phyloP scores from a whole-genome alignment of 35 echinoderm and acorn worm species.

The Heliocidaris erythrogramma region DNA sequence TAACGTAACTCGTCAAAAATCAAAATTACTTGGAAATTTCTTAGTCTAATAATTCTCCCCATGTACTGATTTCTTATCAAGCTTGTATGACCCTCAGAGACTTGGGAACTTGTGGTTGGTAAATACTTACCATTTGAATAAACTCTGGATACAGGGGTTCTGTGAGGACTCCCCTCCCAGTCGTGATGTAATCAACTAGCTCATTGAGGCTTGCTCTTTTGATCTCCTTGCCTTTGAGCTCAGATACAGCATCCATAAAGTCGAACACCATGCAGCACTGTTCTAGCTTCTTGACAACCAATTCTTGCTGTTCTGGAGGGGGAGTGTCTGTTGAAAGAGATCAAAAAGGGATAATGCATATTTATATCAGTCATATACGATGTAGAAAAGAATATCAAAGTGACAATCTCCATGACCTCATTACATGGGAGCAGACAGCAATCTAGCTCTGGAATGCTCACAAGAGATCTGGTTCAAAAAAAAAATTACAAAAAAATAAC shows the following conservation, averaged over 20 bases:
- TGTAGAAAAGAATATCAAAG: too few species aligned
- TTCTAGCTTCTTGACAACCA: conserved; percentile 97
- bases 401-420: too few species aligned
- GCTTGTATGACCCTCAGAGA: too few species aligned
- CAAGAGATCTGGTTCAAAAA: too few species aligned
- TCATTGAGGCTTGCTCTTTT: conserved; percentile 99
- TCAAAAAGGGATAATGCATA: neutral
- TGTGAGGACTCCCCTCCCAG: conserved; percentile 91
- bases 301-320: conserved; percentile 88
- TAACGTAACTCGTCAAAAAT: too few species aligned
- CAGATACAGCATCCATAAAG: conserved; percentile 99
- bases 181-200: conserved; percentile 98
- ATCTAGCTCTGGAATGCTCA: too few species aligned
- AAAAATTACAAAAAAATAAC: too few species aligned
- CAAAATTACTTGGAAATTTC: too few species aligned
- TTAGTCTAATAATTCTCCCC: too few species aligned
- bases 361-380: too few species aligned
- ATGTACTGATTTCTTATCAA: too few species aligned
- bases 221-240: conserved; percentile 97
- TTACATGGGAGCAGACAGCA: too few species aligned
- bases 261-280: conserved; percentile 99
- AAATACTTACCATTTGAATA: conserved; percentile 90
- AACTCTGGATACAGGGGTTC: conserved; percentile 98
- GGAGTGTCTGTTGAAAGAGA: conserved; percentile 84
- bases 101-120: neutral